Evolutionary conservation across 1,140 invertebrate species (phyloP).

Genomic region (Magallana ariakensis): DNA sequence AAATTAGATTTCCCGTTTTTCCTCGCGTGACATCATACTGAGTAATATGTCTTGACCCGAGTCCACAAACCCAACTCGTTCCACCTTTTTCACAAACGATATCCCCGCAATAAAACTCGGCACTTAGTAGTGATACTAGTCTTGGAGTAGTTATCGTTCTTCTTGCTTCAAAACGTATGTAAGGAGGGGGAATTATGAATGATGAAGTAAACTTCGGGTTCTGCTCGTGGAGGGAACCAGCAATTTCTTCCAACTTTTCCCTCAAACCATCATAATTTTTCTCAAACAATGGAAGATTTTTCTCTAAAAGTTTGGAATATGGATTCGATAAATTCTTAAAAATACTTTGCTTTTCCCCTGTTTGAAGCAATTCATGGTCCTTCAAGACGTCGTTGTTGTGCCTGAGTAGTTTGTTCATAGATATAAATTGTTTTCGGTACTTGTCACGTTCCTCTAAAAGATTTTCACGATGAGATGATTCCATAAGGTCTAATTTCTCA

Average conservation of each 20-base stretch:
- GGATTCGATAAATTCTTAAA: neutral
- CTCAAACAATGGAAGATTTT: neutral
- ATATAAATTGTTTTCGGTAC: neutral
- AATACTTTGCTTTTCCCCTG: neutral
- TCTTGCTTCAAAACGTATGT: neutral
- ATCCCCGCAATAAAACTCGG: neutral
- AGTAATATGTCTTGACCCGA: neutral
- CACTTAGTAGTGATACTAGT: neutral
- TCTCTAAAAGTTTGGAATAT: neutral
- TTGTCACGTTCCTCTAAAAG: neutral
- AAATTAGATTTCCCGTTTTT: neutral
- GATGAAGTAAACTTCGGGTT: neutral
- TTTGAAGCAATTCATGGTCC: neutral
- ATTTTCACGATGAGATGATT: neutral
- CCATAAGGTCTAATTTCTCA: neutral
- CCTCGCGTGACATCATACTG: neutral
- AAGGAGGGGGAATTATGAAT: neutral
- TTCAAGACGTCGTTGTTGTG: neutral
- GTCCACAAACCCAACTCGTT: neutral
- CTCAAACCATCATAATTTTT: neutral
- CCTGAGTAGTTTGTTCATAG: neutral
- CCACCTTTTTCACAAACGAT: slow-evolving; percentile 15
- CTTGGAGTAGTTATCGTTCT: neutral
- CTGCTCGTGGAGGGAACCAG: neutral
- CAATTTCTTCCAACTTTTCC: neutral